Conservation (phyloP, 2,113 vertebrate genomes). For the Laticauda laticaudata region DNA sequence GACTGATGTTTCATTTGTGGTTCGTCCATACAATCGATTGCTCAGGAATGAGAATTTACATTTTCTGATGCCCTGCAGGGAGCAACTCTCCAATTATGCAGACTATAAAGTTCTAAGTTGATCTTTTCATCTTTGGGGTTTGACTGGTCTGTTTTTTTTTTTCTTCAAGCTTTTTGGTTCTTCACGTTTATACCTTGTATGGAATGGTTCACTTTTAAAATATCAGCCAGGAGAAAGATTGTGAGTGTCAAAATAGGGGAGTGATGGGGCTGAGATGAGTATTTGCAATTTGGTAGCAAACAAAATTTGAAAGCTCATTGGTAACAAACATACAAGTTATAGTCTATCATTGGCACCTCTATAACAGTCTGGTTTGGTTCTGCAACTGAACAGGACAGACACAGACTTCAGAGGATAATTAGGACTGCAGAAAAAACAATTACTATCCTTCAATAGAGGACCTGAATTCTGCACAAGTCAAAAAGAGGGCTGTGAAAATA, state of each 20-base stretch:
- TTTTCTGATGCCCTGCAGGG: constrained; percentile 24
- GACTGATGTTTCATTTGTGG: constrained; percentile 41
- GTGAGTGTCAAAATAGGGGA: constrained; percentile 32
- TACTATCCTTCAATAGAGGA: no score
- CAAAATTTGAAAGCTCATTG: background rate
- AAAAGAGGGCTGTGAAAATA: no score
- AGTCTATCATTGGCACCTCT: no score
- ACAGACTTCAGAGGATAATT: no score
- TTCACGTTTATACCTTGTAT: constrained; percentile 55
- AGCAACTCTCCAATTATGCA: constrained; percentile 30
- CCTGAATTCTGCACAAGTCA: no score
- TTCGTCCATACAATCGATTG: constrained; percentile 40
- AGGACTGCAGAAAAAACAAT: no score
- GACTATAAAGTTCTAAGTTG: constrained; percentile 44
- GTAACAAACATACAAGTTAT: background rate
- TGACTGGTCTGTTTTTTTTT: constrained; percentile 30
- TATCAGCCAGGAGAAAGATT: constrained; percentile 45
- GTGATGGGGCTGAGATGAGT: background rate
- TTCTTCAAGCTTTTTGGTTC: constrained; percentile 52
- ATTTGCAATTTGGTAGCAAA: background rate
- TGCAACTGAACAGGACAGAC: no score
- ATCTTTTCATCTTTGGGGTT: constrained; percentile 64
- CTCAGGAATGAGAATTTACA: constrained; percentile 35
- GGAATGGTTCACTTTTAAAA: constrained; percentile 58
- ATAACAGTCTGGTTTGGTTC: no score